Evolutionary conservation across 2,888 invertebrate genomes (phyloP).

Genomic region (Meteorus colon): DNA sequence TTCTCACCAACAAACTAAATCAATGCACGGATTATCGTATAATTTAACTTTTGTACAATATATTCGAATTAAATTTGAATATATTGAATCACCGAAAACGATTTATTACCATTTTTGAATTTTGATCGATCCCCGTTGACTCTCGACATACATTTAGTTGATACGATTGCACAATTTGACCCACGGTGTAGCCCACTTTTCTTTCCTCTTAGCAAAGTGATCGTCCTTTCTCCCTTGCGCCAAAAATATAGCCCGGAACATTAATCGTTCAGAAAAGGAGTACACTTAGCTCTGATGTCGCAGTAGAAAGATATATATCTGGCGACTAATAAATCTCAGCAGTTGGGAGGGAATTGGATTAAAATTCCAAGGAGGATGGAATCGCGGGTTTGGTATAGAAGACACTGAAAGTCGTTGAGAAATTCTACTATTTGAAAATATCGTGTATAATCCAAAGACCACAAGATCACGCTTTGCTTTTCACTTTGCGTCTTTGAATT

Average conservation of each 20-base stretch:
- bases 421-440: slow-evolving; percentile 4
- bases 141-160: background rate
- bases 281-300: slow-evolving; percentile 26
- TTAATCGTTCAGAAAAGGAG: slow-evolving; percentile 26
- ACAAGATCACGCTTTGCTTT: background rate
- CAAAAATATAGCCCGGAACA: slow-evolving; percentile 7
- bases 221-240: slow-evolving; percentile 9
- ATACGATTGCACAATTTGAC: slow-evolving; percentile 3
- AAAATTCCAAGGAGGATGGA: slow-evolving; percentile 55
- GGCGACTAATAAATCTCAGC: slow-evolving; percentile 18
- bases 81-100: background rate
- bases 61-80: too few species aligned
- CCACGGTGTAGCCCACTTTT: background rate
- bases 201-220: slow-evolving; percentile 4
- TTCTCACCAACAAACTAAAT: too few species aligned
- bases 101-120: background rate
- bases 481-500: background rate
- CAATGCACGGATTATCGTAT: too few species aligned
- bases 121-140: background rate
- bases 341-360: slow-evolving; percentile 48
- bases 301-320: slow-evolving; percentile 15
- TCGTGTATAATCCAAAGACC: background rate
- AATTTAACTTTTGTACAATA: too few species aligned
- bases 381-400: slow-evolving; percentile 46
- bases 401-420: slow-evolving; percentile 15